Evolutionary conservation across 2,888 invertebrate genomes (phyloP).

Genomic region (Anoncus sp.): DNA sequence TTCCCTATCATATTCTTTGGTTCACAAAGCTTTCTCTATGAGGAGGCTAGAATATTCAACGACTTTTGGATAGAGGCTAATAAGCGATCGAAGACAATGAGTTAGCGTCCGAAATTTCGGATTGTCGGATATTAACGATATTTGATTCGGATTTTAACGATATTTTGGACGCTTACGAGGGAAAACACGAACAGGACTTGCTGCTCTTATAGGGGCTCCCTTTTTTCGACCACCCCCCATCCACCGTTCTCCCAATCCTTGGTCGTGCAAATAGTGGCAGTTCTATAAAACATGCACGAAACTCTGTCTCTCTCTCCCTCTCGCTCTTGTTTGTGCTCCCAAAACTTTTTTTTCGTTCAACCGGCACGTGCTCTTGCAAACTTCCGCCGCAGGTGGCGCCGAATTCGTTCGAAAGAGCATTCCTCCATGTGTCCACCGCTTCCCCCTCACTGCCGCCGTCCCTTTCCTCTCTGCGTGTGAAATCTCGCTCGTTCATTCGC

Average conservation of each 20-base stretch:
- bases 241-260: not conserved
- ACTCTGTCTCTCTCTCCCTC: slow-evolving; percentile 9
- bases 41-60: no score
- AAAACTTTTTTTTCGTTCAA: slow-evolving; percentile 70
- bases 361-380: slow-evolving; percentile 55
- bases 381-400: slow-evolving; percentile 44
- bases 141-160: no score
- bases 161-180: not conserved
- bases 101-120: no score
- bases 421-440: slow-evolving; percentile 7
- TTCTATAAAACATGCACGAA: slow-evolving; percentile 15
- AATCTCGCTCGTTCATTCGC: slow-evolving; percentile 22
- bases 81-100: not conserved
- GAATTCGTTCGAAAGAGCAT: slow-evolving; percentile 27
- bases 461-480: not conserved
- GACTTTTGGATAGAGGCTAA: not conserved
- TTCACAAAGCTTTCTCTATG: not conserved
- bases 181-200: slow-evolving; percentile 2
- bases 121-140: no score
- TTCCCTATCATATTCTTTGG: not conserved
- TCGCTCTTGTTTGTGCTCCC: slow-evolving; percentile 3
- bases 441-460: not conserved
- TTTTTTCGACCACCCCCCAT: slow-evolving; percentile 9
- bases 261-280: slow-evolving; percentile 1
- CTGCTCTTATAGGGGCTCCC: not conserved